phyloP scores from a whole-genome alignment of 2,888 invertebrate species.

The Argyra leucocephala region DNA sequence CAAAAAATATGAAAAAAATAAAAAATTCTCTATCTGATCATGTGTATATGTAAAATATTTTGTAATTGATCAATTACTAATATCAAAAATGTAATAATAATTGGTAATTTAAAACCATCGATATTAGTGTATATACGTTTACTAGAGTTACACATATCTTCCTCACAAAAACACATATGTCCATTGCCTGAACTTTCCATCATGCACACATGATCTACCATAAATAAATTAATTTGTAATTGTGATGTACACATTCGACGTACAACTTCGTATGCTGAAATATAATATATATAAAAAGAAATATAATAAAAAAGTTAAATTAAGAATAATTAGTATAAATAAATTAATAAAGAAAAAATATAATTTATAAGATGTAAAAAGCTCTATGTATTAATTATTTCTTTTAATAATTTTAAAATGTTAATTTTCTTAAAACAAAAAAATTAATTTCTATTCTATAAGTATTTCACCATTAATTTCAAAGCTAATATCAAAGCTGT shows the following conservation, averaged over 20 bases:
- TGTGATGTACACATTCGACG: slow-evolving; percentile 87
- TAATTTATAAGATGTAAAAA: too few species aligned
- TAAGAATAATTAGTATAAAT: too few species aligned
- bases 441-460: too few species aligned
- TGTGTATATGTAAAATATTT: slow-evolving; percentile 5
- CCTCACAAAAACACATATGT: slow-evolving; percentile 98
- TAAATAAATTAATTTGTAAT: slow-evolving; percentile 89
- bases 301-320: too few species aligned
- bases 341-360: too few species aligned
- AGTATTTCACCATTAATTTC: too few species aligned
- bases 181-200: slow-evolving; percentile 96
- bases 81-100: slow-evolving; percentile 31
- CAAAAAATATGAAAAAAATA: too few species aligned
- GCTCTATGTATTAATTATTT: too few species aligned
- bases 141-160: slow-evolving; percentile 81
- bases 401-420: neutral
- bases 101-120: slow-evolving; percentile 32
- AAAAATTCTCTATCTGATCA: too few species aligned
- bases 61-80: slow-evolving; percentile 19
- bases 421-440: neutral
- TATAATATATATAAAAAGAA: too few species aligned
- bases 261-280: slow-evolving; percentile 77
- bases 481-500: too few species aligned
- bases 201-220: slow-evolving; percentile 98
- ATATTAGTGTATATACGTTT: slow-evolving; percentile 35